Base-by-base conservation (phyloP, 2,888 invertebrate species). In the Podotricha telesiphe region DNA sequence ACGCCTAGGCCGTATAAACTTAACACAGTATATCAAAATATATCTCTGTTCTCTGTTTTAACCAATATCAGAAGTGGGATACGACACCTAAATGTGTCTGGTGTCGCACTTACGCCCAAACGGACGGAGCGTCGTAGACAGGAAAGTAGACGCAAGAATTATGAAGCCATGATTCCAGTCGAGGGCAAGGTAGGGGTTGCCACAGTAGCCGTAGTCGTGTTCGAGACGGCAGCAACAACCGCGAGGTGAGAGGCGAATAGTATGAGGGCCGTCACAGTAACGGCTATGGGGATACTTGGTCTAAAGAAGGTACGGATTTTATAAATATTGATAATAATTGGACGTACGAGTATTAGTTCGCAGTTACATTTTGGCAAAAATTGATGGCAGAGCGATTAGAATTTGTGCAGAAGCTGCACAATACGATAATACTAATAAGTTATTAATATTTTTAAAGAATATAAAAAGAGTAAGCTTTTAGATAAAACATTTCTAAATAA, bases 361-460 rank as follows among this genome's bases (percentile, higher is more conserved):
- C 50, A 50, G 13, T 11, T 11, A 5, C 13, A 20, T 50, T 20
- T 50, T 22, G 13, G 2, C 1, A 51, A 22, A 13, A 37, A 71
- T 74, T 37, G 1, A 10, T 7, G 74, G 77, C 58, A 67, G 42
- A 8, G 67, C 73, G 10, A 65, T 76, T 17, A 56, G 70, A 15
- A 74, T 53, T n/a, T 59, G 74, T 22, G 75, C 74, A 3, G 74
- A 75, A 47, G 69, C 74, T 10, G 37, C 74, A n/a, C 70, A 62
- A 51, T 75, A 73, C 56, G 20, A 56, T 3, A 73, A 76, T 63
- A 75, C 74, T 4, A 74, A 76, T 51, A 72, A 73, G 3, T 55
- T 77, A 22, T 62, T 75, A 22, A 63, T 48, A 45, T 68, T 55
- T 56, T n/a, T 68, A 19, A 47, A 13, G 19, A 61, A 61, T 19